Percentiles rank a stretch among this genome's conserved stretches.
Evolutionary conservation across 2,888 invertebrate species (phyloP).

Genomic region (Drosophila antonietae): DNA sequence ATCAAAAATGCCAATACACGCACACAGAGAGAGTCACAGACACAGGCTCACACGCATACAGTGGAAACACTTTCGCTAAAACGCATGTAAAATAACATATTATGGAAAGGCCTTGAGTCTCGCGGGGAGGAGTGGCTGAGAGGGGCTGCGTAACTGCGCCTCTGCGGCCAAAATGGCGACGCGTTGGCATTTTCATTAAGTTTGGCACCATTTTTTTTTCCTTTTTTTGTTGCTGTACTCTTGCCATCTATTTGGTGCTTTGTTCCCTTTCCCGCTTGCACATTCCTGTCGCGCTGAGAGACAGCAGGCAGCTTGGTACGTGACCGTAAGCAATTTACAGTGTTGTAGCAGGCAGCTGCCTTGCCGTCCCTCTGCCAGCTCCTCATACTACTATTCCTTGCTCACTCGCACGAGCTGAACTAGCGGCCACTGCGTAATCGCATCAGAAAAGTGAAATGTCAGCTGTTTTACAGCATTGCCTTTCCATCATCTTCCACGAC

Average conservation of each 20-base stretch:
- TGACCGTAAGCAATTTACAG: constrained; percentile 67
- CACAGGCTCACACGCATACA: constrained; percentile 26
- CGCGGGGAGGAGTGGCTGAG: constrained; percentile 2
- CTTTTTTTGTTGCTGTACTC: not conserved
- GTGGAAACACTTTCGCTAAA: constrained; percentile 64
- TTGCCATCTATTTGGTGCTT: constrained; percentile 13
- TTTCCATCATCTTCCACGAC: constrained; percentile 53
- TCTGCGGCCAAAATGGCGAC: constrained; percentile 70
- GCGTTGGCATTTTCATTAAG: constrained; percentile 76
- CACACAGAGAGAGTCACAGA: constrained; percentile 13
- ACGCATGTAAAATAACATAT: constrained; percentile 72
- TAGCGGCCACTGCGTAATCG: constrained; percentile 62
- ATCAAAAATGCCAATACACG: constrained; percentile 60
- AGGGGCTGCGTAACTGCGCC: constrained; percentile 33
- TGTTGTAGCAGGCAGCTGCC: constrained; percentile 36
- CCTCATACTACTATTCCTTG: no score
- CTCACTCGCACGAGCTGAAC: not conserved
- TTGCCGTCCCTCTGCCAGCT: not conserved
- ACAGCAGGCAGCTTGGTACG: constrained; percentile 50
- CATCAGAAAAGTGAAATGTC: constrained; percentile 72
- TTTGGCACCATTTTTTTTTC: constrained; percentile 69
- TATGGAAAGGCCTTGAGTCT: constrained; percentile 25
- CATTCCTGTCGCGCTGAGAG: constrained; percentile 59
- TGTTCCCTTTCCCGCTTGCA: constrained; percentile 32
- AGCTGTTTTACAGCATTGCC: constrained; percentile 55